Evolutionary conservation across 92 coral and sea anemone species (phyloP).

Genomic region (Epizoanthus rinbou): DNA sequence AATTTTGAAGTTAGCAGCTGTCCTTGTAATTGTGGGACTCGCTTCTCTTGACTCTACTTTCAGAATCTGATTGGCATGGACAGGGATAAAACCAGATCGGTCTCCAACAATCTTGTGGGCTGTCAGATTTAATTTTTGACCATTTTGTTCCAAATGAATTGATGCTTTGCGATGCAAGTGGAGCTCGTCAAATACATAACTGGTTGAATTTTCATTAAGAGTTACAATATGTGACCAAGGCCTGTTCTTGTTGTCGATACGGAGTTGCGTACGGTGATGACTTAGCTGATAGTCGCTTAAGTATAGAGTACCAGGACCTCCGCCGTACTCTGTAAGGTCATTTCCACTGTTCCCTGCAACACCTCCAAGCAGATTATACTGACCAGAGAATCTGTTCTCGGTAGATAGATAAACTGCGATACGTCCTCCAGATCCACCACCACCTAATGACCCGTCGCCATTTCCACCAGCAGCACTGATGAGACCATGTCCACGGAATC

Average conservation of each 20-base stretch:
- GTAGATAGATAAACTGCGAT: slow-evolving; percentile 52
- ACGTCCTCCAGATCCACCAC: slow-evolving; percentile 78
- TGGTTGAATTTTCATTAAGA: slow-evolving; percentile 46
- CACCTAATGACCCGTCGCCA: slow-evolving; percentile 52
- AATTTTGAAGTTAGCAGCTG: slow-evolving; percentile 67
- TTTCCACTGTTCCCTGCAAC: slow-evolving; percentile 43
- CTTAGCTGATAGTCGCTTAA: slow-evolving; percentile 49
- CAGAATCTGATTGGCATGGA: slow-evolving; percentile 55
- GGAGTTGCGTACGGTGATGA: slow-evolving; percentile 38
- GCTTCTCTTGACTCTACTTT: slow-evolving; percentile 63
- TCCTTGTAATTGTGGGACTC: slow-evolving; percentile 62
- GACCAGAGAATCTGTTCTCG: slow-evolving; percentile 50
- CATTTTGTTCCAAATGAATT: slow-evolving; percentile 51
- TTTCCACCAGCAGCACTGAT: slow-evolving; percentile 53
- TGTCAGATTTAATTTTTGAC: slow-evolving; percentile 54
- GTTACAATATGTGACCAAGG: slow-evolving; percentile 64
- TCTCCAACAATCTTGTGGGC: slow-evolving; percentile 67
- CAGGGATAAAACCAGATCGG: slow-evolving; percentile 58
- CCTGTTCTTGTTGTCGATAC: slow-evolving; percentile 66
- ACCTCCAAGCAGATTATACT: slow-evolving; percentile 56
- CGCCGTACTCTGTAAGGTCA: slow-evolving; percentile 48
- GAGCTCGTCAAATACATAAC: slow-evolving; percentile 64
- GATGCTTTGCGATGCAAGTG: slow-evolving; percentile 60
- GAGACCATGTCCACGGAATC: slow-evolving; percentile 59
- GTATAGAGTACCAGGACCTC: slow-evolving; percentile 75